Conservation (phyloP, 2,888 invertebrate genomes). For the Brachyptera risi region DNA sequence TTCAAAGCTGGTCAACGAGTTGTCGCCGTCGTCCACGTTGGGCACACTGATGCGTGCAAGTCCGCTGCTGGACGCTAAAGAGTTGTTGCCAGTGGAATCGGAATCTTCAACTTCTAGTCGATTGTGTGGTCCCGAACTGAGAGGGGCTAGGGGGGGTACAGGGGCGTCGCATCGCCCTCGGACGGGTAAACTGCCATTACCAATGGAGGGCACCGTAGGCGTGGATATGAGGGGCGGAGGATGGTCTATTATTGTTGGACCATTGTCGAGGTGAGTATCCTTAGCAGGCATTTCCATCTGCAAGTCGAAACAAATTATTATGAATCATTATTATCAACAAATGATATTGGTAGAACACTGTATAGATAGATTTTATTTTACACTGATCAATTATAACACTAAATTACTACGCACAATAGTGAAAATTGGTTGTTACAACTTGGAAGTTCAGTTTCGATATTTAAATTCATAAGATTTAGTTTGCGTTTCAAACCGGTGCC, state of each 20-base stretch:
- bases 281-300: slow-evolving; percentile 41
- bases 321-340: no score
- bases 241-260: slow-evolving; percentile 32
- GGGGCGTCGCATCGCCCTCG: slow-evolving; percentile 46
- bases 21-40: slow-evolving; percentile 54
- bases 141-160: slow-evolving; percentile 49
- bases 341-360: no score
- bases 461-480: no score
- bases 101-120: slow-evolving; percentile 47
- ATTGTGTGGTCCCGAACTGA: slow-evolving; percentile 37
- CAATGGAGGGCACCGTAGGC: slow-evolving; percentile 12
- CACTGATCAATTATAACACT: no score
- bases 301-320: neutral
- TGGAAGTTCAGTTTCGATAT: no score
- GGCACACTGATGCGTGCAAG: slow-evolving; percentile 49
- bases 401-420: no score
- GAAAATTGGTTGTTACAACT: no score
- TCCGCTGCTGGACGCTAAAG: slow-evolving; percentile 54
- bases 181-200: slow-evolving; percentile 38
- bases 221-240: neutral
- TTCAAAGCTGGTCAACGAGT: slow-evolving; percentile 60
- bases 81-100: slow-evolving; percentile 51
- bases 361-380: no score
- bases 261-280: slow-evolving; percentile 41
- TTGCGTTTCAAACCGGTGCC: no score